Conservation (phyloP, 2,113 vertebrate genomes). For the Pachycephala philippinensis region DNA sequence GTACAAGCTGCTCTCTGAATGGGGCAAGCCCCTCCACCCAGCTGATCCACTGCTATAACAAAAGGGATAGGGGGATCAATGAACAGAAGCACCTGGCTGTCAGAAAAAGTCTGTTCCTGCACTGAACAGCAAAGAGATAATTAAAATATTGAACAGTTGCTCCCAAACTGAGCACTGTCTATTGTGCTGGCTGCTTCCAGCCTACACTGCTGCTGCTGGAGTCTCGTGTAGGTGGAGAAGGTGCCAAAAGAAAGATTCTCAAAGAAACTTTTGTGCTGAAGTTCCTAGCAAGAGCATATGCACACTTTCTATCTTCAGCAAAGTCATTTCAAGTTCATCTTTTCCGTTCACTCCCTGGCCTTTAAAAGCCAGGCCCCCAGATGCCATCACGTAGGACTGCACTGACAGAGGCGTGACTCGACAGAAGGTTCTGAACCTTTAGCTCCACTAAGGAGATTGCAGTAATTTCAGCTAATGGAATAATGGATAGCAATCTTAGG, state of each 20-base stretch:
- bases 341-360: background rate
- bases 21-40: background rate
- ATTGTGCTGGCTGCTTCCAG: background rate
- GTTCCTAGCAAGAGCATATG: background rate
- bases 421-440: background rate
- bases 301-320: background rate
- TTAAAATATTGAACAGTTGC: background rate
- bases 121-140: background rate
- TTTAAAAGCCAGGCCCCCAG: background rate
- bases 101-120: background rate
- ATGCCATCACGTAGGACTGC: background rate
- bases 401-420: background rate
- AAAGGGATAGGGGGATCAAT: background rate
- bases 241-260: background rate
- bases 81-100: background rate
- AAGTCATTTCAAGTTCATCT: background rate
- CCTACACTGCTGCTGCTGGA: background rate
- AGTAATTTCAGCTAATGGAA: conserved; percentile 47
- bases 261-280: background rate
- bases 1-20: background rate
- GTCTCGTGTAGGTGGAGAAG: background rate
- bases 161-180: background rate
- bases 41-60: no score
- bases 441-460: background rate
- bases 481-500: conserved; percentile 6